Evolutionary conservation across 1,140 invertebrate genomes (phyloP).

Genomic region (Microplitis mediator): DNA sequence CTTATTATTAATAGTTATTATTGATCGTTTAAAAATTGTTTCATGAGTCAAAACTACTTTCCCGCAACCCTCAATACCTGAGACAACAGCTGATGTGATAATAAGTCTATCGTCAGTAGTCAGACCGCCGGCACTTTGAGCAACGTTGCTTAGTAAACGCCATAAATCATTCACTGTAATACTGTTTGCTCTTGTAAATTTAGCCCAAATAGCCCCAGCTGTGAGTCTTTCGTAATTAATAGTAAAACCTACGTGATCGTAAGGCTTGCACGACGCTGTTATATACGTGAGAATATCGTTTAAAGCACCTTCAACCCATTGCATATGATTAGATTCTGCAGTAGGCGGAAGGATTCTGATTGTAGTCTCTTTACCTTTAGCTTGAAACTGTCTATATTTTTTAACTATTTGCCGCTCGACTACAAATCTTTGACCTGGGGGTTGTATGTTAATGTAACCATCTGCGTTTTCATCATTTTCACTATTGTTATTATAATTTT

Average conservation of each 20-base stretch:
- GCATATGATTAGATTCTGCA: no score
- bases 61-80: neutral
- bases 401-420: no score
- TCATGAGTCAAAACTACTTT: neutral
- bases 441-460: no score
- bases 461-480: no score
- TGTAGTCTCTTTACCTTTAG: no score
- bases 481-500: no score
- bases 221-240: neutral
- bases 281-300: neutral
- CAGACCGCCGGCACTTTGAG: neutral
- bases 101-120: neutral
- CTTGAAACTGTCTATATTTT: no score
- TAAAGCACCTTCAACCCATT: no score
- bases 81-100: conserved; percentile 3
- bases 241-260: neutral
- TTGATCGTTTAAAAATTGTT: conserved; percentile 7
- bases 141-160: conserved; percentile 4
- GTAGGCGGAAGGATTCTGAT: no score
- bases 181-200: neutral
- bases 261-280: neutral
- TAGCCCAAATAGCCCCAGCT: neutral
- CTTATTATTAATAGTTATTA: conserved; percentile 6
- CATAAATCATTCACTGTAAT: neutral
- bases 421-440: no score